A percentile compares a stretch with the other conserved stretches of the same genome.
Conservation (phyloP, 2,113 vertebrate species). For the Bothrops jararaca region DNA sequence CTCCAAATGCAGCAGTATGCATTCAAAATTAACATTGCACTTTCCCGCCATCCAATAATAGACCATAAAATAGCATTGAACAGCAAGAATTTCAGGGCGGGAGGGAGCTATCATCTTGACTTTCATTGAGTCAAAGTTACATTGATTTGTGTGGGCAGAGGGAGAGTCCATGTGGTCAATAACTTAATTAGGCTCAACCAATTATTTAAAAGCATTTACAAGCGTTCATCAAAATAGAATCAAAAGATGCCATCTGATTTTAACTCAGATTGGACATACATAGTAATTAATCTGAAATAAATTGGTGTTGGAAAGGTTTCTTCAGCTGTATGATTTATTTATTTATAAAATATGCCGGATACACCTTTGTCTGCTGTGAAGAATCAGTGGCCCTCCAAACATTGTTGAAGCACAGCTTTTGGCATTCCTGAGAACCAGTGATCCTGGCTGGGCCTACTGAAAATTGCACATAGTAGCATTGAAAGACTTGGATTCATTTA, state of each 20-base stretch:
- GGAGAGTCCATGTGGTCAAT: no score
- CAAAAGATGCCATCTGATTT: no score
- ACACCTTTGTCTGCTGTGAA: no score
- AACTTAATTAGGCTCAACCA: no score
- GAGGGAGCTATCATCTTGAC: not conserved
- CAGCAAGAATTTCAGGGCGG: not conserved
- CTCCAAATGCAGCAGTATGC: not conserved
- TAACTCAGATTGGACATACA: not conserved
- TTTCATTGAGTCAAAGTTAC: not conserved
- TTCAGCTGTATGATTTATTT: no score
- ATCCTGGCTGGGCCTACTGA: not conserved
- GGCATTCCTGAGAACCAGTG: not conserved
- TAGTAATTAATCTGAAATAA: not conserved
- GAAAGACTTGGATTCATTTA: not conserved
- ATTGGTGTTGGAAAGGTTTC: no score
- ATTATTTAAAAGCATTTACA: no score
- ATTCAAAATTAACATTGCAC: not conserved
- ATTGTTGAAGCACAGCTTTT: no score
- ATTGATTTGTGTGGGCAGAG: not conserved
- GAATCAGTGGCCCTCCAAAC: no score
- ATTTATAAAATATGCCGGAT: no score
- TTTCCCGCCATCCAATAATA: not conserved
- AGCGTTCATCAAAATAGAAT: no score
- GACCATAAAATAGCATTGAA: not conserved
- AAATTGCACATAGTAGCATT: not conserved